Evolutionary conservation across 2,888 invertebrate genomes (phyloP), one percentile per base, ranked within the genome.

Genomic region (Athalia circularis): DNA sequence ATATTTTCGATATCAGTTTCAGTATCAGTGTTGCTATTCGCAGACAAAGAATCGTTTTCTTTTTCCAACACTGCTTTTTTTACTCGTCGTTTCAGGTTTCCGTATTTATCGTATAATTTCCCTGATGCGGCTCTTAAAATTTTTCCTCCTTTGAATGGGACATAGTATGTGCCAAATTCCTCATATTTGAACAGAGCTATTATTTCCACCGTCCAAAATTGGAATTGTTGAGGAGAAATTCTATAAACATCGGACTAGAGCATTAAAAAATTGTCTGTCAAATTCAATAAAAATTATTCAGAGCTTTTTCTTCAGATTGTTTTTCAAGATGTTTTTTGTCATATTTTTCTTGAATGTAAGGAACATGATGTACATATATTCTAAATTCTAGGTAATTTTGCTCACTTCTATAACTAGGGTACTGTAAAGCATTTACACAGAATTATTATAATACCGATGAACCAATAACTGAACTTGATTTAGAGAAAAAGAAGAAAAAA

Each of bases 41-140:
- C 5, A 3, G 65, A 11, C 13, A 47, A 7, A 47, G 65, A 65
- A 65, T 65, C 65, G 43, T 65, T 65, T 8, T 65, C 65, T 65
- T 65, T 65, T 65, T 4, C 65, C 11, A 47, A 0, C n/a, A 65
- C 45, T 6, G 65, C 50, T 15, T 65, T 64, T 61, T 74, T 72
- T 7, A 79, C 52, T 15, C 43, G 13, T n/a, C 72, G 50, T 72
- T 79, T 77, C 8, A 79, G 15, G 48, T 79, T 77, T 7, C 15
- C 50, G 59, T 79, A 79, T 77, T 77, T 72, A 47, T 77, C 77
- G 48, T 64, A 79, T n/a, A 79, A 59, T 72, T 79, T 79, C 3
- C 79, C 77, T 43, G 54, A n/a, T 0, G 72, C 72, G 43, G 65
- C 52, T 70, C 50, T 50, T 54, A n/a, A 43, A 13, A n/a, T 65